These are phyloP conservation scores for Scelioninae gen. 2 DNA, from an alignment of 2,888 invertebrate genomes.

Conservation along the genomic window DNA sequence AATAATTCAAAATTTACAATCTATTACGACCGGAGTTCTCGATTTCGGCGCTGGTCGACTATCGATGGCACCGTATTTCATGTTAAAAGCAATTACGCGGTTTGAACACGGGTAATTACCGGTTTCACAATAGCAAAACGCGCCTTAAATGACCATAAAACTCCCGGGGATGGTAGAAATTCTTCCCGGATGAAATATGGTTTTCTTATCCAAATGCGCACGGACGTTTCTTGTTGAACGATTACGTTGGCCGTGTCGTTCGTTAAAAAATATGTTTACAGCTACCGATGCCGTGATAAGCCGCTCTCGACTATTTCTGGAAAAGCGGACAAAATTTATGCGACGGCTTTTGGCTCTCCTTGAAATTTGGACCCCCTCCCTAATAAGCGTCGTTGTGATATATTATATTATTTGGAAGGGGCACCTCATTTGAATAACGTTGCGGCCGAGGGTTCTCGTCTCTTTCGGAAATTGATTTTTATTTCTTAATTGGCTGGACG, in stretches of 20 bases:
- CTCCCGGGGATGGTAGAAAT: constrained; percentile 18
- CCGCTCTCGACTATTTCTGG: constrained; percentile 9
- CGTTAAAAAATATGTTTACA: constrained; percentile 43
- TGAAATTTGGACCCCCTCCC: background rate
- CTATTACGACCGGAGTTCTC: background rate
- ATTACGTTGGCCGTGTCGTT: constrained; percentile 26
- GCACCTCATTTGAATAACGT: constrained; percentile 42
- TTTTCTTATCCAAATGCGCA: constrained; percentile 15
- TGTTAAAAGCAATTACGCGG: constrained; percentile 16
- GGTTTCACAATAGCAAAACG: constrained; percentile 26
- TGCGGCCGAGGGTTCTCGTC: constrained; percentile 20
- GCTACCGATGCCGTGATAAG: constrained; percentile 43
- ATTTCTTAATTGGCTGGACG: constrained; percentile 45
- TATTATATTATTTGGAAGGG: constrained; percentile 36
- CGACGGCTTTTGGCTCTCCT: background rate
- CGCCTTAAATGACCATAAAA: constrained; percentile 25
- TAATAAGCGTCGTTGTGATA: constrained; percentile 29
- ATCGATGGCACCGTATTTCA: constrained; percentile 27
- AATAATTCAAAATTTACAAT: constrained; percentile 19
- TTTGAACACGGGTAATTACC: constrained; percentile 14
- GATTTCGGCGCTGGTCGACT: constrained; percentile 2
- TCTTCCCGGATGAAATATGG: constrained; percentile 25
- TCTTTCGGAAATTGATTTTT: constrained; percentile 41
- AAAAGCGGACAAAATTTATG: constrained; percentile 38
- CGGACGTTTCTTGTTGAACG: constrained; percentile 23